A percentile compares a stretch with the other conserved stretches of the same genome.
Evolutionary conservation across 1,140 invertebrate genomes (phyloP).

Genomic region (Panonychus citri): DNA sequence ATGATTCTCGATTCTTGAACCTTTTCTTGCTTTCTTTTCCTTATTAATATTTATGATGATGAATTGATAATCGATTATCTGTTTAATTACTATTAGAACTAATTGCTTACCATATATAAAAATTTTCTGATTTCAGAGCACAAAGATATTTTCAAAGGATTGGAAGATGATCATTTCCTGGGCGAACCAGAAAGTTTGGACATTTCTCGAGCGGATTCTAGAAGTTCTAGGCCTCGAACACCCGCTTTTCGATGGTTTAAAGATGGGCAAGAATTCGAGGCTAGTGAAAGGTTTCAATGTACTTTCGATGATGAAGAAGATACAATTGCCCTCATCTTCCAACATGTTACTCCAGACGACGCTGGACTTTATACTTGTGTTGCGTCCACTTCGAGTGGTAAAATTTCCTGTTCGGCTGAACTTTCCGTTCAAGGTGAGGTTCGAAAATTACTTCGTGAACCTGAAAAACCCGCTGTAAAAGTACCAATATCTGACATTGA

Average conservation of each 20-base stretch:
- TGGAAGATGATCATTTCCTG: background rate
- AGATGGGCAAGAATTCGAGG: slow-evolving; percentile 66
- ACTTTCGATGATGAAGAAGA: slow-evolving; percentile 72
- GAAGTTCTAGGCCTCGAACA: background rate
- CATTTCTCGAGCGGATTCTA: background rate
- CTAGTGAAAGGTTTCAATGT: slow-evolving; percentile 79
- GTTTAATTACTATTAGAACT: background rate
- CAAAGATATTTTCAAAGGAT: slow-evolving; percentile 9
- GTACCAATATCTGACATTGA: slow-evolving; percentile 34
- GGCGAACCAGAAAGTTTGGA: background rate
- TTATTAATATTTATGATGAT: background rate
- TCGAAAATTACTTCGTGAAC: background rate
- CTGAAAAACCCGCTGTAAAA: slow-evolving; percentile 2
- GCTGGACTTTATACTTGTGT: slow-evolving; percentile 84
- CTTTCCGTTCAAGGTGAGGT: slow-evolving; percentile 55
- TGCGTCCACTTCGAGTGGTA: slow-evolving; percentile 72
- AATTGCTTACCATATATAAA: no score
- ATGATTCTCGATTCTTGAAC: no score
- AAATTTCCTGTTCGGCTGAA: slow-evolving; percentile 78
- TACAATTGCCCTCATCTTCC: slow-evolving; percentile 67
- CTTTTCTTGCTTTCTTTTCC: no score
- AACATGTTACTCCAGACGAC: slow-evolving; percentile 75
- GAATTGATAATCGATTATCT: background rate
- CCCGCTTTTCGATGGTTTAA: slow-evolving; percentile 63
- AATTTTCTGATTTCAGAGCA: background rate